These are phyloP conservation scores for Gonatopus flavifemur DNA, from an alignment of 1,140 invertebrate genomes.

Conservation along the genomic window DNA sequence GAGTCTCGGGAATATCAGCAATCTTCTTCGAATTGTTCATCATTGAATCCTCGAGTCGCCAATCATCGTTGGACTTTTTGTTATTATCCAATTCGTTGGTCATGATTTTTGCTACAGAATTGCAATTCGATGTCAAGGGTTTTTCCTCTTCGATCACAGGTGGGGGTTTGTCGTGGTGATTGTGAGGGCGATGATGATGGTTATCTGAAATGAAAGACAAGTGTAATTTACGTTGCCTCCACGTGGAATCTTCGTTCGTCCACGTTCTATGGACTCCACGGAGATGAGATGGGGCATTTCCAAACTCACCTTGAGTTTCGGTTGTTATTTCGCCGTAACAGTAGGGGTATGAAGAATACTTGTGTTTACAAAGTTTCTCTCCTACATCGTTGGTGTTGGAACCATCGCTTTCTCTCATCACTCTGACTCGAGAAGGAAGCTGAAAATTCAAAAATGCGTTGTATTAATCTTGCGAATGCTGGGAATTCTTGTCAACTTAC, in stretches of 20 bases:
- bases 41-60: conserved; percentile 42
- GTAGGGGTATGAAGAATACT: conserved; percentile 81
- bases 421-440: conserved; percentile 65
- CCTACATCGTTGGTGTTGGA: conserved; percentile 62
- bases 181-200: conserved; percentile 44
- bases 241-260: background rate
- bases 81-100: conserved; percentile 37
- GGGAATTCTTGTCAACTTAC: conserved; percentile 27
- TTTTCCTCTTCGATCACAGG: conserved; percentile 51
- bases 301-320: conserved; percentile 66
- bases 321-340: conserved; percentile 80
- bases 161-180: conserved; percentile 47
- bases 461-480: background rate
- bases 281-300: too few species aligned
- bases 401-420: conserved; percentile 66
- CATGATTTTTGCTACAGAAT: conserved; percentile 48
- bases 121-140: conserved; percentile 49
- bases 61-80: conserved; percentile 46
- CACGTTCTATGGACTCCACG: too few species aligned
- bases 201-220: conserved; percentile 39
- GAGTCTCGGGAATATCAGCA: conserved; percentile 33
- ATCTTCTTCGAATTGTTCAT: conserved; percentile 38
- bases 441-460: conserved; percentile 23
- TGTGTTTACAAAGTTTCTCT: conserved; percentile 80
- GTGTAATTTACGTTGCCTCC: background rate